A percentile compares a stretch with the other conserved stretches of the same genome.
phyloP scores from a whole-genome alignment of 2,888 invertebrate species.

The Carcina quercana region DNA sequence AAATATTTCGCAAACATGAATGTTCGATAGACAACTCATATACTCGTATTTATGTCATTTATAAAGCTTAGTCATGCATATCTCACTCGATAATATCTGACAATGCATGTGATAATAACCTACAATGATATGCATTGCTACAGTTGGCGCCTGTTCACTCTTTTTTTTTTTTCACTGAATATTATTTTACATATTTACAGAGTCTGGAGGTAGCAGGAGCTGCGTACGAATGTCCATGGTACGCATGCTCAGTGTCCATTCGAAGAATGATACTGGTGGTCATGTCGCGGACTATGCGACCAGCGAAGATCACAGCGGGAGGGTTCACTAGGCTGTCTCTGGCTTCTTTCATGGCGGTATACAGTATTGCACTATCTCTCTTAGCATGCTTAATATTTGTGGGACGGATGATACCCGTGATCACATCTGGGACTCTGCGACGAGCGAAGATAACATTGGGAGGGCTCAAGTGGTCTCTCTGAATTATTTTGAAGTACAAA shows the following conservation, averaged over 20 bases:
- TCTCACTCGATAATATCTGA: no score
- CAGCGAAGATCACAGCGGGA: conserved; percentile 59
- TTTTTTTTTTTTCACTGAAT: background rate
- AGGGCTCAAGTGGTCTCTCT: no score
- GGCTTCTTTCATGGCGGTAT: conserved; percentile 65
- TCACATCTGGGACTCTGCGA: conserved; percentile 56
- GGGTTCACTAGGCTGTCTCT: conserved; percentile 67
- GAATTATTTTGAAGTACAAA: no score
- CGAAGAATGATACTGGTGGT: conserved; percentile 53
- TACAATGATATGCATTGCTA: no score
- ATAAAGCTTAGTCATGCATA: no score
- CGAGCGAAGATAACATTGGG: conserved; percentile 60
- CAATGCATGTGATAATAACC: no score
- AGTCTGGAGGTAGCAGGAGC: conserved; percentile 45
- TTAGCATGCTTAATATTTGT: conserved; percentile 37
- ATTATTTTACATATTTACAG: conserved; percentile 1
- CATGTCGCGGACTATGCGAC: conserved; percentile 51
- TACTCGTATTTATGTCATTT: no score
- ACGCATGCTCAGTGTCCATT: conserved; percentile 38
- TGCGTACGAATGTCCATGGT: conserved; percentile 65
- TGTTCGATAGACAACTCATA: no score
- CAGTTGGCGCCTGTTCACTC: no score
- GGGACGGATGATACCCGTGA: conserved; percentile 47
- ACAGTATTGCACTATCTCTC: no score
- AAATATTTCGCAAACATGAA: no score